phyloP scores from a whole-genome alignment of 2,888 invertebrate species.

The Torymus tubicola region DNA sequence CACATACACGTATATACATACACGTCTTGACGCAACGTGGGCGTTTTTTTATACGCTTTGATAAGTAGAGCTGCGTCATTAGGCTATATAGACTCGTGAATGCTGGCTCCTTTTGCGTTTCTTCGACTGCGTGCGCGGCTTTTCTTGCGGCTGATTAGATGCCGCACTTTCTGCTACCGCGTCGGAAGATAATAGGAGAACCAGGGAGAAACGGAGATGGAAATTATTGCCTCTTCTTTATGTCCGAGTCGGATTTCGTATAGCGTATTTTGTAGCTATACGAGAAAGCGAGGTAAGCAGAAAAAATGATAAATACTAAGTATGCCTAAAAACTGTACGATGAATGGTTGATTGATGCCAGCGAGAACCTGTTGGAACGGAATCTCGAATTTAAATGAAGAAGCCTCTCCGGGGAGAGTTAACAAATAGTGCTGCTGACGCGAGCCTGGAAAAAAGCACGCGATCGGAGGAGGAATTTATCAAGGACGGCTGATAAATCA shows the following conservation, averaged over 20 bases:
- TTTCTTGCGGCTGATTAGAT: background rate
- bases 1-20: no score
- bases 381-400: background rate
- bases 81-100: background rate
- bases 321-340: constrained; percentile 5
- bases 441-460: background rate
- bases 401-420: background rate
- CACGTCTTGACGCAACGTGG: constrained; percentile 16
- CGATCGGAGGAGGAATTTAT: background rate
- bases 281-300: background rate
- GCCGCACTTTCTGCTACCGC: background rate
- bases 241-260: no score
- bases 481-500: constrained; percentile 30
- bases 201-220: no score
- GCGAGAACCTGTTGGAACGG: background rate
- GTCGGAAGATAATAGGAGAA: background rate
- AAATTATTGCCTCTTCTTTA: no score
- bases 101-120: background rate
- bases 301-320: background rate
- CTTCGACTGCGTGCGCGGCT: no score
- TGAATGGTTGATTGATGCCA: constrained; percentile 34
- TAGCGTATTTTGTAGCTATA: no score
- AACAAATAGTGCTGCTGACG: constrained; percentile 3
- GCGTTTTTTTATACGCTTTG: constrained; percentile 15
- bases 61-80: background rate